These are phyloP conservation scores for Wiebesia pumilae DNA, from an alignment of 1,140 invertebrate genomes.

Conservation along the genomic window DNA sequence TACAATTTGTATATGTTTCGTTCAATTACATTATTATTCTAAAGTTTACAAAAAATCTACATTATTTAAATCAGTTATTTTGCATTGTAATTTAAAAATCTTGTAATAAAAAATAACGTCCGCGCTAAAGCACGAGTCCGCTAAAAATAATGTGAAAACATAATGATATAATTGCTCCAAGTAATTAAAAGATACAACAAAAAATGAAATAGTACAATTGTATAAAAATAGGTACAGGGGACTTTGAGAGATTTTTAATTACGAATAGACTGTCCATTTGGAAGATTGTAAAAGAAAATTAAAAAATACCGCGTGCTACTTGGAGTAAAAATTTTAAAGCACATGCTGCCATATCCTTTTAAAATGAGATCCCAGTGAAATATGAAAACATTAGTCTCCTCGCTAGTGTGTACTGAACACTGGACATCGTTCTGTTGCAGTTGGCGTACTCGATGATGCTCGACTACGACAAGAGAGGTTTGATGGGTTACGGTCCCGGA, in stretches of 20 bases:
- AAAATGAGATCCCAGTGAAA: neutral
- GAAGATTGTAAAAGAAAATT: slow-evolving; percentile 12
- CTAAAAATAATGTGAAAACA: neutral
- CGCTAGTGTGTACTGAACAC: neutral
- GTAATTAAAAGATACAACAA: neutral
- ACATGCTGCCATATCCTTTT: neutral
- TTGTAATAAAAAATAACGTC: too few relatives aligned
- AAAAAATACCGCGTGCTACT: neutral
- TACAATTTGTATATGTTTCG: too few relatives aligned
- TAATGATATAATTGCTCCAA: neutral
- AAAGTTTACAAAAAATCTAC: too few relatives aligned
- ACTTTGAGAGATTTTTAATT: slow-evolving; percentile 8
- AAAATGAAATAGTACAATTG: neutral
- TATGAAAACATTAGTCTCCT: too few relatives aligned
- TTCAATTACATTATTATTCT: too few relatives aligned
- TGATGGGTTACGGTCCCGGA: slow-evolving; percentile 65
- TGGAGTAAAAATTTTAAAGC: neutral
- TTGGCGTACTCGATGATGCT: slow-evolving; percentile 85
- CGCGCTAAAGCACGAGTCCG: too few relatives aligned
- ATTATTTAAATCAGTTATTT: too few relatives aligned
- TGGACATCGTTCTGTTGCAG: slow-evolving; percentile 72
- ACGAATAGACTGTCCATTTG: neutral
- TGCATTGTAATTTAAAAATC: too few relatives aligned
- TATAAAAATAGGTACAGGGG: neutral
- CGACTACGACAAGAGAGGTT: slow-evolving; percentile 83